Conservation (phyloP, 2,797 vertebrate species). For the Pristis pectinata region DNA sequence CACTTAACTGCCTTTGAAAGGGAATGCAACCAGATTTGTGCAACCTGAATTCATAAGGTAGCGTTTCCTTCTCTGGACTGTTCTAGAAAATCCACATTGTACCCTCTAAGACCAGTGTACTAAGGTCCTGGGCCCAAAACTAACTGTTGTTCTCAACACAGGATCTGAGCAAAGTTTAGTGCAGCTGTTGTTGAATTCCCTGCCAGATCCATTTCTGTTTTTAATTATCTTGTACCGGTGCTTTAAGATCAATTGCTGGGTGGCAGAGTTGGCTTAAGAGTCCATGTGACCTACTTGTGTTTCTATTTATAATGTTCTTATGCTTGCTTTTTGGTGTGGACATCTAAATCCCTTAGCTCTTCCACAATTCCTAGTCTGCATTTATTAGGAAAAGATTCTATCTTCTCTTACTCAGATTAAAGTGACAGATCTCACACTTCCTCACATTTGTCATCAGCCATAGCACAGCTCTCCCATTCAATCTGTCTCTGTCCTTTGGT, state of each 20-base stretch:
- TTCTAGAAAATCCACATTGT: background rate
- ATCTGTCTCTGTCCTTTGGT: background rate
- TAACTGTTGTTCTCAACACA: background rate
- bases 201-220: background rate
- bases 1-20: background rate
- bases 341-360: background rate
- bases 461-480: background rate
- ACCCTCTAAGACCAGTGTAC: too few species aligned
- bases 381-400: background rate
- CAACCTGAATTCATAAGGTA: background rate
- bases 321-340: background rate
- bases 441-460: background rate
- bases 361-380: background rate
- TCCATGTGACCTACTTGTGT: too few species aligned
- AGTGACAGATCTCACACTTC: background rate
- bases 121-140: background rate
- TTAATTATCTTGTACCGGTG: background rate
- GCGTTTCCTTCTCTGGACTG: background rate
- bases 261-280: too few species aligned
- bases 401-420: background rate
- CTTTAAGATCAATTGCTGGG: too few species aligned
- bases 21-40: background rate
- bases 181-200: background rate
- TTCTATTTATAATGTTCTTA: too few species aligned
- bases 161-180: background rate